phyloP scores from a whole-genome alignment of 2,888 invertebrate species.

The Mesorhabditis sp. region DNA sequence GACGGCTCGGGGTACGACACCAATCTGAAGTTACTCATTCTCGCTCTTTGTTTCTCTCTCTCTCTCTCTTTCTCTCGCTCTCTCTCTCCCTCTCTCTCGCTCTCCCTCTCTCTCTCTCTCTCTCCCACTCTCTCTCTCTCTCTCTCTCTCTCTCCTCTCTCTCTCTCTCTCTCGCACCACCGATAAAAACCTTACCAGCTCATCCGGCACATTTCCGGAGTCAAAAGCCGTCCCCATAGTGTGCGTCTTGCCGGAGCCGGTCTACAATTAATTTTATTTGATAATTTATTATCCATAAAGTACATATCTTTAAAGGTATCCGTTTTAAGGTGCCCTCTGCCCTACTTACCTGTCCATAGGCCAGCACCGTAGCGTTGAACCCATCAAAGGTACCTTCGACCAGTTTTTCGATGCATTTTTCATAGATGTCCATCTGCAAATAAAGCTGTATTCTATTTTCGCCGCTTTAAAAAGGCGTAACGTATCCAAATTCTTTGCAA shows the following conservation, averaged over 20 bases:
- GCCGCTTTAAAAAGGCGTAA: neutral
- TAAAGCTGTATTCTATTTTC: neutral
- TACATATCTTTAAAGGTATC: neutral
- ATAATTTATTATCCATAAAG: slow-evolving; percentile 9
- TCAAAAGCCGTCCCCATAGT: slow-evolving; percentile 99
- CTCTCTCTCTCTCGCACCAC: slow-evolving; percentile 35
- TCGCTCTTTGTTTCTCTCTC: neutral
- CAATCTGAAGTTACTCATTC: slow-evolving; percentile 64
- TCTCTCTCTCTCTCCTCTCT: slow-evolving; percentile 37
- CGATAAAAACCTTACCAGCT: slow-evolving; percentile 62
- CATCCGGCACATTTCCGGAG: slow-evolving; percentile 60
- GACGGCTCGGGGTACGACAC: slow-evolving; percentile 93
- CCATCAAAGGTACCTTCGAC: slow-evolving; percentile 90
- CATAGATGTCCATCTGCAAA: slow-evolving; percentile 71
- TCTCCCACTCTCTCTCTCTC: neutral
- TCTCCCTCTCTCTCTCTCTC: slow-evolving; percentile 55
- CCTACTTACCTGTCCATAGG: slow-evolving; percentile 79
- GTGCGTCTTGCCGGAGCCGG: slow-evolving; percentile 96
- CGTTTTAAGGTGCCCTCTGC: no score
- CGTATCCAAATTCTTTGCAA: neutral
- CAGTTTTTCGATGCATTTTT: slow-evolving; percentile 76
- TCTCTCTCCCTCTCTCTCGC: neutral
- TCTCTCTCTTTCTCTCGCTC: no score
- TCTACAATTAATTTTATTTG: slow-evolving; percentile 65
- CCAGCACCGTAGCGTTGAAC: slow-evolving; percentile 94